Conservation (phyloP, 1,140 invertebrate species). For the Vanessa atalanta region DNA sequence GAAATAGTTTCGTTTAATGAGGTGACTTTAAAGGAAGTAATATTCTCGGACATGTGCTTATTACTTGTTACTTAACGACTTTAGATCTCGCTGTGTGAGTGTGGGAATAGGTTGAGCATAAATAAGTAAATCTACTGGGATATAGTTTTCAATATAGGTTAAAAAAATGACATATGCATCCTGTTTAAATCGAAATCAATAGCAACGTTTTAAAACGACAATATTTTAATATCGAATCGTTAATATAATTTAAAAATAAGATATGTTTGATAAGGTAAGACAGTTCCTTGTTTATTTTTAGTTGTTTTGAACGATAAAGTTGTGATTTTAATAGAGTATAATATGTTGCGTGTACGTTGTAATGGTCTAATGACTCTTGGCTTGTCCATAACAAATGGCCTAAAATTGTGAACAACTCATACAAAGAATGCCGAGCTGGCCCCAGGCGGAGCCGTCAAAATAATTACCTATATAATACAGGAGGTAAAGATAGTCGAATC, state of each 20-base stretch:
- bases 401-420: conserved; percentile 41
- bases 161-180: not conserved
- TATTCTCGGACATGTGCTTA: conserved; percentile 34
- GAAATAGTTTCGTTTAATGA: conserved; percentile 32
- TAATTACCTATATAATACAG: conserved; percentile 62
- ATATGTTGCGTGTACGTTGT: not conserved
- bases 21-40: conserved; percentile 32
- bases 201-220: not conserved
- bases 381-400: conserved; percentile 33
- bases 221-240: not conserved
- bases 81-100: not conserved
- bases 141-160: not conserved
- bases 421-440: conserved; percentile 60
- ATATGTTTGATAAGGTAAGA: too few species aligned
- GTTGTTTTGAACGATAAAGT: not conserved
- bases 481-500: conserved; percentile 75
- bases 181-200: conserved; percentile 9
- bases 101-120: conserved; percentile 33
- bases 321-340: not conserved
- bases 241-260: not conserved
- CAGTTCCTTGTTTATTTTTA: not conserved
- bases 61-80: conserved; percentile 37
- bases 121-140: conserved; percentile 4
- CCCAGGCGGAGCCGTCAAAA: conserved; percentile 57
- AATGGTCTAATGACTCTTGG: conserved; percentile 26